Conservation (phyloP, 2,797 vertebrate species). For the Lagodon rhomboides region DNA sequence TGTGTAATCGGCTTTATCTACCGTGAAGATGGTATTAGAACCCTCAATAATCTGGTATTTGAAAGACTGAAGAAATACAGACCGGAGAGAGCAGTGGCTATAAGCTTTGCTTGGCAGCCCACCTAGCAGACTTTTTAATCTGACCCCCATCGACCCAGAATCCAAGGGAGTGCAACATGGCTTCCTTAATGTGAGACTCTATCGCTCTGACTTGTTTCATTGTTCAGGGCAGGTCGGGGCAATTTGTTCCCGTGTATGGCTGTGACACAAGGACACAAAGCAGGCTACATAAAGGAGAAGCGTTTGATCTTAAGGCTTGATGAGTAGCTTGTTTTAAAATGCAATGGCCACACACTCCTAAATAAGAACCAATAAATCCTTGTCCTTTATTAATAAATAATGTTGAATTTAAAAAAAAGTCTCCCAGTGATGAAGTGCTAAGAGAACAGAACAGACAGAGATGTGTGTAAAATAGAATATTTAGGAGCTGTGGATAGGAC, state of each 20-base stretch:
- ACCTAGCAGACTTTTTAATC: constrained; percentile 46
- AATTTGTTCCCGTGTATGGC: constrained; percentile 30
- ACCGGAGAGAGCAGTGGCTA: constrained; percentile 20
- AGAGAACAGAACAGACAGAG: constrained; percentile 6
- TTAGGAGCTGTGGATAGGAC: background rate
- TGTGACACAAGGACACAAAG: constrained; percentile 14
- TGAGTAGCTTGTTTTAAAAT: constrained; percentile 31
- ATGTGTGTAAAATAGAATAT: constrained; percentile 9
- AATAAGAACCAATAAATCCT: constrained; percentile 42
- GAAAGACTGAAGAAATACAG: constrained; percentile 53
- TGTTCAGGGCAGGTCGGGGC: constrained; percentile 35
- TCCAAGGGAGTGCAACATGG: constrained; percentile 7
- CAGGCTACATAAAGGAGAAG: constrained; percentile 16
- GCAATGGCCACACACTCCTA: constrained; percentile 33
- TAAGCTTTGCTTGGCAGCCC: constrained; percentile 27
- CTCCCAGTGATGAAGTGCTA: constrained; percentile 10
- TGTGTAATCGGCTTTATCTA: constrained; percentile 77
- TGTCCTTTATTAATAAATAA: constrained; percentile 56
- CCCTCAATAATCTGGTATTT: constrained; percentile 69
- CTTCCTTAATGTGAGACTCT: constrained; percentile 29
- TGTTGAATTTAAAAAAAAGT: constrained; percentile 31
- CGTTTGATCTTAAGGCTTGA: constrained; percentile 19
- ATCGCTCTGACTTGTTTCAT: constrained; percentile 24
- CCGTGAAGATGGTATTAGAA: constrained; percentile 64
- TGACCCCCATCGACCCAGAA: constrained; percentile 33